Evolutionary conservation across 2,888 invertebrate genomes (phyloP), one percentile per base, ranked within the genome.

Genomic region (Dolomedes plantarius): DNA sequence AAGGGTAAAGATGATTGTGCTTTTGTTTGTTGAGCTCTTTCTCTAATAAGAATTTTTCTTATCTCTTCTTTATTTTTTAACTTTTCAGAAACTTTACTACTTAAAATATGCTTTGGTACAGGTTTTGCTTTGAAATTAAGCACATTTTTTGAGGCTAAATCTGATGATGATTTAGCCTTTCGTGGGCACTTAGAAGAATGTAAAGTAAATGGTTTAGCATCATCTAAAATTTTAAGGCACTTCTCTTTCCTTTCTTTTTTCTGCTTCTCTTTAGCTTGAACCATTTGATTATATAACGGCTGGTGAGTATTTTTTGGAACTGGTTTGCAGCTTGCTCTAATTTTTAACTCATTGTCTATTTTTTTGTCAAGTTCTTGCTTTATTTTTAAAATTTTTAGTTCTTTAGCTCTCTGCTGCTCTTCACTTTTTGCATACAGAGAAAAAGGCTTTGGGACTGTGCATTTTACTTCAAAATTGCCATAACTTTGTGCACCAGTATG

Each of bases 1-100:
- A 87, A 79, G 31, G 88, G 88, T 11, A 72, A 31, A 0, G 67
- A 56, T 9, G 88, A 87, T n/a, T 68, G 28, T 27, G 73, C 76
- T n/a, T 83, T 29, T 46, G 79, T 36, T 68, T 88, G 68, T 62
- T 87, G 68, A 0, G 88, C 88, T 39, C 88, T 65, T 28, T 81
- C 75, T n/a, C 62, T 68, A 11, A 79, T 77, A 6, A 87, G 72
- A 36, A 83, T 23, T 56, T 87, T 79, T 36, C 88, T 74, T 7
- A 83, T n/a, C 56, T 75, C 72, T 64, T 88, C 87, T 19, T 88
- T 77, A 28, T 87, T 75, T 68, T 73, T 73, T 7, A 87, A n/a
- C 41, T 73, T 75, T 68, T 88, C 72, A 19, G 65, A 50, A 27
- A 87, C 29, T 50, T 81, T 69, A n/a, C 79, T 41, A 32, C 69